Evolutionary conservation across 2,113 vertebrate genomes (phyloP).

Genomic region (Vulpes ferrilata): DNA sequence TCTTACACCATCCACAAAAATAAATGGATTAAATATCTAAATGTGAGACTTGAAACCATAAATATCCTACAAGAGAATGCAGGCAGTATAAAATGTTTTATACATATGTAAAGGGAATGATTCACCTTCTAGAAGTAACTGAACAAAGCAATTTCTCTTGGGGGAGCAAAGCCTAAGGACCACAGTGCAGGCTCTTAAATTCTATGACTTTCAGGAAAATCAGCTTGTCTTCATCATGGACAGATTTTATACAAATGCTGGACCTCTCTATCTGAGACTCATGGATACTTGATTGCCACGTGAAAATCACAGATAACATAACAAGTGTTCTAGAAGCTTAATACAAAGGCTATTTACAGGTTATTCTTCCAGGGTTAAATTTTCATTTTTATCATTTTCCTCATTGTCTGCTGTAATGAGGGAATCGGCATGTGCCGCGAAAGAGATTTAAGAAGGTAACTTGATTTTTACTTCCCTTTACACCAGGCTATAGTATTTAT

Average conservation of each 20-base stretch:
- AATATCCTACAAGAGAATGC: background rate
- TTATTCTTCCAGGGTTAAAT: background rate
- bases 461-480: background rate
- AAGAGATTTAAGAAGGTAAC: background rate
- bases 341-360: background rate
- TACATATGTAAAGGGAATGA: background rate
- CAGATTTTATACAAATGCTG: fast-evolving
- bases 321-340: background rate
- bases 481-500: background rate
- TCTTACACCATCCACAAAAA: background rate
- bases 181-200: too few species aligned
- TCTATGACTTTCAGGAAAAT: background rate
- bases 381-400: background rate
- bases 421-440: background rate
- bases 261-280: background rate
- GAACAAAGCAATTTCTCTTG: background rate
- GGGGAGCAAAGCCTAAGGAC: background rate
- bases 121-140: background rate
- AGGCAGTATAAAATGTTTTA: background rate
- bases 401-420: background rate
- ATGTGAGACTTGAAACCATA: background rate
- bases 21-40: background rate
- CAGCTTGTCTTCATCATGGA: too few species aligned
- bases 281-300: background rate
- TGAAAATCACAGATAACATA: background rate